Evolutionary conservation across 2,888 invertebrate species (phyloP), one percentile per base, ranked within the genome.

Genomic region (Cryptocephalus moraei): DNA sequence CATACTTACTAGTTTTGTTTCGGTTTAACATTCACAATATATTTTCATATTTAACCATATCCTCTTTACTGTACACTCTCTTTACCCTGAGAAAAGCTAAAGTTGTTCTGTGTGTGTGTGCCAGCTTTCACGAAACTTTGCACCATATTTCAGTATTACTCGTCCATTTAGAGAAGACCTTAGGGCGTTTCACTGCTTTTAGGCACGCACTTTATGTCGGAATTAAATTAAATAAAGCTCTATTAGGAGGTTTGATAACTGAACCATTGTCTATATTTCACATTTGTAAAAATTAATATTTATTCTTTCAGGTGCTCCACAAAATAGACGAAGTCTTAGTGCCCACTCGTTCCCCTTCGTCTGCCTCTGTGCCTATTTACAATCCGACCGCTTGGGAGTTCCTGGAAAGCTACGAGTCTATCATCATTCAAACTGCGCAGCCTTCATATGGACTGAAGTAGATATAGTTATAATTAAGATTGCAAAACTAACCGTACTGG

Each of bases 271-370:
- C 22, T 6, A 22, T 6, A 22, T 6, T 22, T 22, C 22, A 6
- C 22, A 4, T 22, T 22, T 22, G 22, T 22, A 22, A 22, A 22
- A 22, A 22, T 22, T 22, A 22, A 22, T 22, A 36, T 36, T 4
- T 36, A 51, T 51, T 53, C 48, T 71, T 72, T 12, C 70, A 91
- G 88, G 82, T 91, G 11, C 76, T 92, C 56, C 91, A 92, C 69
- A 82, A 90, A 61, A 89, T 92, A 65, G 90, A 91, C 64, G 86
- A 89, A 70, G 89, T 92, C 32, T 73, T 92, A 50, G 81, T 85
- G 58, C 91, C 91, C 0, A 80, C 90, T 6, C 78, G 80, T 57
- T 77, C 83, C 0, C 75, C 79, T 11, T 75, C 76, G 47, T 74
- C 77, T 13, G 72, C 75, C n/a, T 76, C 79, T 49, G 73, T 73